phyloP scores from a whole-genome alignment of 2,888 invertebrate genomes.

The Epinotia ramella region DNA sequence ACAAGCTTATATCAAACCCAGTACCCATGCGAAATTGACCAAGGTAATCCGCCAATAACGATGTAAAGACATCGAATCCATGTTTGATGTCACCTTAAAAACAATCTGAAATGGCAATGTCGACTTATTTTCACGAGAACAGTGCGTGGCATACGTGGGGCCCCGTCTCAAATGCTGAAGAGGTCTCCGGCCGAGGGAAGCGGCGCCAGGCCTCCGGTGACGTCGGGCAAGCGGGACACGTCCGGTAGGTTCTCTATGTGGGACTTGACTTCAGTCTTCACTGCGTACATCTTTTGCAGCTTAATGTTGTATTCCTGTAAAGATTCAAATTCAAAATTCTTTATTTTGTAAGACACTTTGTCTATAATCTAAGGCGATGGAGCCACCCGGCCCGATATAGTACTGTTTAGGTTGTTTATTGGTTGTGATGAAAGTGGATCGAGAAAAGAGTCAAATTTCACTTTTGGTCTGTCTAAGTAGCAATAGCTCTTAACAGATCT shows the following conservation, averaged over 20 bases:
- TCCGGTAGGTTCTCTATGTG: slow-evolving; percentile 98
- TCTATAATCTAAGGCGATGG: too few species aligned
- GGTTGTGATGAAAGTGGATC: too few species aligned
- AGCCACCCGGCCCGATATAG: too few species aligned
- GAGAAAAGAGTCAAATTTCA: too few species aligned
- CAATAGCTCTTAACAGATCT: too few species aligned
- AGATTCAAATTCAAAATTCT: too few species aligned
- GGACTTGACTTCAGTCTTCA: slow-evolving; percentile 95
- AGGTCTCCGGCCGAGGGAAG: slow-evolving; percentile 98
- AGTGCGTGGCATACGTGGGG: not conserved
- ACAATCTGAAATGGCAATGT: not conserved
- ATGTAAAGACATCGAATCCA: too few species aligned
- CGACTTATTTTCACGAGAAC: not conserved
- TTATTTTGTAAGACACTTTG: too few species aligned
- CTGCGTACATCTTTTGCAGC: slow-evolving; percentile 93
- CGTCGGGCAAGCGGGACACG: slow-evolving; percentile 95
- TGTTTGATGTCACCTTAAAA: slow-evolving; percentile 23
- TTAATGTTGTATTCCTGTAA: slow-evolving; percentile 96
- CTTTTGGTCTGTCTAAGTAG: too few species aligned
- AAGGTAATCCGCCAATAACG: too few species aligned
- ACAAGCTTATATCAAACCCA: too few species aligned
- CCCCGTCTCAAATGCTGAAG: slow-evolving; percentile 87
- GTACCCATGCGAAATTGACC: too few species aligned
- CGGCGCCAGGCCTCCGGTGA: slow-evolving; percentile 96
- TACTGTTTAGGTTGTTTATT: not conserved